Conservation (phyloP, 1,140 invertebrate species). For the Eumaeus atala region DNA sequence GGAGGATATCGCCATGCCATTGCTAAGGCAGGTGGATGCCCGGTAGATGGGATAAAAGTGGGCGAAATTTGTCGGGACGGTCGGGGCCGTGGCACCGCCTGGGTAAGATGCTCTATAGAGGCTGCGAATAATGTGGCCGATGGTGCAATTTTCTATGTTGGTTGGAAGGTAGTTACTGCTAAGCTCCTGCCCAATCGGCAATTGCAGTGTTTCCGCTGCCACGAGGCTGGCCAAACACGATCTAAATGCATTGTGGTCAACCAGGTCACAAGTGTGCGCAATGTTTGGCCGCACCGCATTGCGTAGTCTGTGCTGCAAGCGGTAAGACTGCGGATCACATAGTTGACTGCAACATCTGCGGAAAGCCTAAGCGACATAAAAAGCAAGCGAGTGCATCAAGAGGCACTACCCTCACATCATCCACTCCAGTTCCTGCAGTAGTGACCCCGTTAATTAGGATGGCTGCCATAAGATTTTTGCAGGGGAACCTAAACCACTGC, state of each 20-base stretch:
- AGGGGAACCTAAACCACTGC: too few species aligned
- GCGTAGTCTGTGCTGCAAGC: slow-evolving; percentile 2
- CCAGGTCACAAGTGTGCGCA: too few species aligned
- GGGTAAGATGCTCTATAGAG: slow-evolving; percentile 16
- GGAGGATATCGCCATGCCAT: slow-evolving; percentile 10
- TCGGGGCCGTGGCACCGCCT: too few species aligned
- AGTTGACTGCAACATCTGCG: too few species aligned
- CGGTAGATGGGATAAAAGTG: background rate
- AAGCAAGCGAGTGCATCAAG: too few species aligned
- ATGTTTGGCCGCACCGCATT: slow-evolving; percentile 8
- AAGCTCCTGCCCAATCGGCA: too few species aligned
- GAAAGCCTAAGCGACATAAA: too few species aligned
- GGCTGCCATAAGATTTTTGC: too few species aligned
- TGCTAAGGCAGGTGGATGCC: background rate
- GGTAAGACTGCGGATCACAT: too few species aligned
- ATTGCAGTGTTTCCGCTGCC: slow-evolving; percentile 17
- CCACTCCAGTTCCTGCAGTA: too few species aligned
- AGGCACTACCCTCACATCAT: too few species aligned
- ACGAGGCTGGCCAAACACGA: slow-evolving; percentile 5
- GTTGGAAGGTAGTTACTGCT: background rate
- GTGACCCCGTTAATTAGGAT: too few species aligned
- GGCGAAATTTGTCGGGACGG: background rate
- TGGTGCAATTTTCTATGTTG: background rate
- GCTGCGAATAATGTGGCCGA: slow-evolving; percentile 13
- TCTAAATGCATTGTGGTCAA: slow-evolving; percentile 17